Evolutionary conservation across 2,113 vertebrate genomes (phyloP).

Genomic region (Poeciliopsis occidentalis): DNA sequence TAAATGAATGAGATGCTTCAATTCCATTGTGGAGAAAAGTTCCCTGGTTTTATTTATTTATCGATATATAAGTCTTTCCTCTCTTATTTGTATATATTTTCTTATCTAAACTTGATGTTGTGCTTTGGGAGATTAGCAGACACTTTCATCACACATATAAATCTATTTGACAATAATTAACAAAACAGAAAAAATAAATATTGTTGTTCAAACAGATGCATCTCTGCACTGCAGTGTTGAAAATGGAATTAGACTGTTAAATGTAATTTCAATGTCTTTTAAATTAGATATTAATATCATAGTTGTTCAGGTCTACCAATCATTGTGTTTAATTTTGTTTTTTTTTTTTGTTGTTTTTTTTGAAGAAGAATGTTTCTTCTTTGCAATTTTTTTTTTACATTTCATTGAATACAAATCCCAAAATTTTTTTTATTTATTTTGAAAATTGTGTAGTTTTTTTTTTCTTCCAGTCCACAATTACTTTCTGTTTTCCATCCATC

Average conservation of each 20-base stretch:
- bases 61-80: not conserved
- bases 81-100: not conserved
- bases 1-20: not conserved
- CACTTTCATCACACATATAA: not conserved
- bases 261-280: not conserved
- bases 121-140: not conserved
- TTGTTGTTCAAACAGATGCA: not conserved
- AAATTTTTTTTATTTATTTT: too few relatives aligned
- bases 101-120: not conserved
- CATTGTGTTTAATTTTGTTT: not conserved
- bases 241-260: not conserved
- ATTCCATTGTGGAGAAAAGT: not conserved
- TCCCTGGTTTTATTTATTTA: not conserved
- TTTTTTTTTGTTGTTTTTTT: too few relatives aligned
- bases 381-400: too few relatives aligned
- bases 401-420: too few relatives aligned
- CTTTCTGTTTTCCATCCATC: too few relatives aligned
- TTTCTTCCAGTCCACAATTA: too few relatives aligned
- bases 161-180: not conserved
- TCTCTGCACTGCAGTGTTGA: not conserved
- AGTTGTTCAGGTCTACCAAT: not conserved
- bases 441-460: too few relatives aligned
- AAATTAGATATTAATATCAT: not conserved
- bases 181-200: not conserved
- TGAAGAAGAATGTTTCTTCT: too few relatives aligned